Evolutionary conservation across 2,797 vertebrate species (phyloP).

Genomic region (Brachyalestes nurse): DNA sequence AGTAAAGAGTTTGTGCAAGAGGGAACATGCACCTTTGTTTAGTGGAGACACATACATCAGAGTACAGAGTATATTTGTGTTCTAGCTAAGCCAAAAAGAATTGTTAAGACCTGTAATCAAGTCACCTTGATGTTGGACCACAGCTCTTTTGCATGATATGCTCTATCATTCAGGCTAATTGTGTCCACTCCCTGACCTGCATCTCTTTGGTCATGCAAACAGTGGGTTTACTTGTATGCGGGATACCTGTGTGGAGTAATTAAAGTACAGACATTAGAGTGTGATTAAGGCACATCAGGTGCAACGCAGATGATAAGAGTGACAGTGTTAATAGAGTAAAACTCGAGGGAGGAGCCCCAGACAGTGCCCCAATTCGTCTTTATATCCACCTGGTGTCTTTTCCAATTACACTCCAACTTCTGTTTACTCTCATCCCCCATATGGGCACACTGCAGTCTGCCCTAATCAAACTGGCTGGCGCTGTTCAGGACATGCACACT

Average conservation of each 20-base stretch:
- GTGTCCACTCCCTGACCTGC: conserved; percentile 25
- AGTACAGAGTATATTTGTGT: background rate
- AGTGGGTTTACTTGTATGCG: conserved; percentile 62
- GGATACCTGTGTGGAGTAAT: conserved; percentile 76
- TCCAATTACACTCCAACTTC: conserved; percentile 76
- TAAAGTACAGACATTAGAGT: conserved; percentile 74
- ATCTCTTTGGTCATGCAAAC: conserved; percentile 60
- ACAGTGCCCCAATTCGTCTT: conserved; percentile 78
- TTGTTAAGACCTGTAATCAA: background rate
- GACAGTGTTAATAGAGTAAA: conserved; percentile 81
- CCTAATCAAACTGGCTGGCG: background rate
- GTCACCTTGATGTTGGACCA: conserved; percentile 38
- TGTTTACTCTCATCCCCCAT: conserved; percentile 67
- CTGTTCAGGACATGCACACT: conserved; percentile 1
- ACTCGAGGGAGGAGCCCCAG: conserved; percentile 77
- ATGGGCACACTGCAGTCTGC: conserved; percentile 25
- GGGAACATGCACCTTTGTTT: background rate
- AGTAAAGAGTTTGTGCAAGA: background rate
- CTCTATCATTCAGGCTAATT: conserved; percentile 50
- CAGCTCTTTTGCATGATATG: conserved; percentile 32
- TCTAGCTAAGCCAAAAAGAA: conserved; percentile 4
- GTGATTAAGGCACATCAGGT: conserved; percentile 81
- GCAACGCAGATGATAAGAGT: conserved; percentile 80
- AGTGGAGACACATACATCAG: background rate
- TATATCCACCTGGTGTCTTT: conserved; percentile 80